phyloP scores from a whole-genome alignment of 2,888 invertebrate genomes.

The Polyommatus icarus region DNA sequence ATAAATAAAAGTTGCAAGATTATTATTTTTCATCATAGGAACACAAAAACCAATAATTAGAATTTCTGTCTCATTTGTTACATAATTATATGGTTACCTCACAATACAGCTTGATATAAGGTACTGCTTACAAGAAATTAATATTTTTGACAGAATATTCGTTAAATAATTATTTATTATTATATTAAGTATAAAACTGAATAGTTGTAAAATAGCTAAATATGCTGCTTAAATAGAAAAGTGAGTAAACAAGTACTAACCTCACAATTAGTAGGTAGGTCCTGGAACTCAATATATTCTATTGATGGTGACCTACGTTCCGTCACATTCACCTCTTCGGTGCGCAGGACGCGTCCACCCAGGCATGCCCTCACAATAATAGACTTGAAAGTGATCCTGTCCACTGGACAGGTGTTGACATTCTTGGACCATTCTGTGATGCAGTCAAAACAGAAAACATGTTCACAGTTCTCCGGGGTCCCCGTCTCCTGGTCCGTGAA shows the following conservation, averaged over 20 bases:
- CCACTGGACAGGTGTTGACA: conserved; percentile 96
- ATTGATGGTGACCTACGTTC: conserved; percentile 77
- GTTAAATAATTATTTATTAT: too few species aligned
- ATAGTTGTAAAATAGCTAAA: too few species aligned
- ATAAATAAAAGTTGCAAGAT: background rate
- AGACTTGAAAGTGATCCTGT: conserved; percentile 88
- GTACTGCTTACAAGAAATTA: too few species aligned
- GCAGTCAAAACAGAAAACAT: conserved; percentile 93
- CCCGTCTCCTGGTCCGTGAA: conserved; percentile 90
- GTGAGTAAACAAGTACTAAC: conserved; percentile 51
- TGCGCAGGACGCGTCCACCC: conserved; percentile 83
- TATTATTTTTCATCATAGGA: background rate
- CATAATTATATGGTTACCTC: too few species aligned
- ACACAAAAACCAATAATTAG: background rate
- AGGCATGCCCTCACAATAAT: conserved; percentile 87
- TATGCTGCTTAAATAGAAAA: background rate
- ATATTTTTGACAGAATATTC: background rate
- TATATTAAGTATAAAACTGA: too few species aligned
- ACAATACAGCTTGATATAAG: too few species aligned
- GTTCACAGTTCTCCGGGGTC: conserved; percentile 92
- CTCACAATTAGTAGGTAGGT: conserved; percentile 86
- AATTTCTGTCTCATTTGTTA: background rate
- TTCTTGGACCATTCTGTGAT: conserved; percentile 97
- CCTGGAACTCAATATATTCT: conserved; percentile 75
- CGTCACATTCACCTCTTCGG: conserved; percentile 81